These are phyloP conservation scores for Pectinophora gossypiella DNA, from an alignment of 1,140 invertebrate genomes.

Conservation along the genomic window DNA sequence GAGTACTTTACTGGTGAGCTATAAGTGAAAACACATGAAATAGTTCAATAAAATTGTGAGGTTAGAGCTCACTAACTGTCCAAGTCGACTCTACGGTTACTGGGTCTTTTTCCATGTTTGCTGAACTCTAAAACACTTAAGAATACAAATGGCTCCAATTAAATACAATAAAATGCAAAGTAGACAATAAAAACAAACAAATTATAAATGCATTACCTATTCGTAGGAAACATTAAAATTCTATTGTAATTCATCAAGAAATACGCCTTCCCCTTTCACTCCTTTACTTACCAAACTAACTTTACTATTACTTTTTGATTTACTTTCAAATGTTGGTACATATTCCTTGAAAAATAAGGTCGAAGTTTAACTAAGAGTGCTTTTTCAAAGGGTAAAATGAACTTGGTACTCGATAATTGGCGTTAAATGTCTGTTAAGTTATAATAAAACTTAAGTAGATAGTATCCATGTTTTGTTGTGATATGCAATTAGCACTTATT, in stretches of 20 bases:
- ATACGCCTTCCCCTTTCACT: slow-evolving; percentile 55
- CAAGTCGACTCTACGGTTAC: too few species aligned
- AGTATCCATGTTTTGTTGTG: slow-evolving; percentile 41
- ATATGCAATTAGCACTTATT: slow-evolving; percentile 57
- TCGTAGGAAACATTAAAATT: slow-evolving; percentile 64
- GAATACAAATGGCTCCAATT: slow-evolving; percentile 56
- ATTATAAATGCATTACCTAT: slow-evolving; percentile 69
- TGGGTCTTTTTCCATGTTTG: too few species aligned
- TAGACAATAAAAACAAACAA: slow-evolving; percentile 69
- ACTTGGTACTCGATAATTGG: slow-evolving; percentile 43
- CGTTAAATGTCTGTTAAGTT: slow-evolving; percentile 69
- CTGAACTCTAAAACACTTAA: slow-evolving; percentile 31
- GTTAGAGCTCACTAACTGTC: too few species aligned
- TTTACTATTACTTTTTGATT: not conserved
- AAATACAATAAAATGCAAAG: slow-evolving; percentile 69
- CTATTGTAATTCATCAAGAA: slow-evolving; percentile 70
- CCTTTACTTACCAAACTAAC: slow-evolving; percentile 21
- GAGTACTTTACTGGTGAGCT: too few species aligned
- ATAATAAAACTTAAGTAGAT: slow-evolving; percentile 67
- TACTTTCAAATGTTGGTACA: too few species aligned
- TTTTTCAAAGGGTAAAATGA: not conserved
- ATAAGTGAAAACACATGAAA: too few species aligned
- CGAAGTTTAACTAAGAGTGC: too few species aligned
- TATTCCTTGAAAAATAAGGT: not conserved
- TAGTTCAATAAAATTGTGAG: too few species aligned